Conservation (phyloP, 2,113 vertebrate species). For the Onychorhynchus coronatus region DNA sequence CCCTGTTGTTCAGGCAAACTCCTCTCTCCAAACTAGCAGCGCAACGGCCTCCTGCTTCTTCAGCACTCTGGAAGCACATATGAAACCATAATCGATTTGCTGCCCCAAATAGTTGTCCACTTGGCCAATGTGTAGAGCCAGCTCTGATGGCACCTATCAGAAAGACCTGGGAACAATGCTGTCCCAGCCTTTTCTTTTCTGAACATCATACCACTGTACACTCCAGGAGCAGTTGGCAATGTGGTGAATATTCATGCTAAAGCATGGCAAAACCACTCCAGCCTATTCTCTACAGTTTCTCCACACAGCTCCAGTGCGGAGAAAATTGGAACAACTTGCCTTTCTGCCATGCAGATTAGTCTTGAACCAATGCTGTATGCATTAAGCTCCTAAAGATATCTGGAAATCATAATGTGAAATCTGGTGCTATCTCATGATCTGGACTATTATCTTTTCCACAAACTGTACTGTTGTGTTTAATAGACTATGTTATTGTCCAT, state of each 20-base stretch:
- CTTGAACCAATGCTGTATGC: constrained; percentile 13
- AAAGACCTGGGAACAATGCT: not conserved
- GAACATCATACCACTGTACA: not conserved
- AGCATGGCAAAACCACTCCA: not conserved
- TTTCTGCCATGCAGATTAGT: constrained; percentile 13
- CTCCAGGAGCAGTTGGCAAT: not conserved
- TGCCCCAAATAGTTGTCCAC: not conserved
- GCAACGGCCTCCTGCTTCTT: not conserved
- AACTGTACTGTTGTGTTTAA: not conserved
- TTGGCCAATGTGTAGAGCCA: not conserved
- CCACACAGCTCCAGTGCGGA: not conserved
- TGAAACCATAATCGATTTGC: not conserved
- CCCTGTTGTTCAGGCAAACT: not conserved
- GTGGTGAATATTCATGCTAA: not conserved
- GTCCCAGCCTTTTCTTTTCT: not conserved
- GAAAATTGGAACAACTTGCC: not conserved
- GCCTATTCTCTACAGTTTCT: not conserved
- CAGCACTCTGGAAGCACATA: not conserved
- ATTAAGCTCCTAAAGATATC: constrained; percentile 24
- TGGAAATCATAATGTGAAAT: constrained; percentile 34
- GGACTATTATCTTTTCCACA: constrained; percentile 27
- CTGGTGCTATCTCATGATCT: not conserved
- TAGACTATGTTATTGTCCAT: not conserved
- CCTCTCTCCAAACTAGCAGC: not conserved
- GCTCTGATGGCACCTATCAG: not conserved